Percentiles rank a stretch among this genome's conserved stretches.
Evolutionary conservation across 2,888 invertebrate species (phyloP).

Genomic region (Amiota communis): DNA sequence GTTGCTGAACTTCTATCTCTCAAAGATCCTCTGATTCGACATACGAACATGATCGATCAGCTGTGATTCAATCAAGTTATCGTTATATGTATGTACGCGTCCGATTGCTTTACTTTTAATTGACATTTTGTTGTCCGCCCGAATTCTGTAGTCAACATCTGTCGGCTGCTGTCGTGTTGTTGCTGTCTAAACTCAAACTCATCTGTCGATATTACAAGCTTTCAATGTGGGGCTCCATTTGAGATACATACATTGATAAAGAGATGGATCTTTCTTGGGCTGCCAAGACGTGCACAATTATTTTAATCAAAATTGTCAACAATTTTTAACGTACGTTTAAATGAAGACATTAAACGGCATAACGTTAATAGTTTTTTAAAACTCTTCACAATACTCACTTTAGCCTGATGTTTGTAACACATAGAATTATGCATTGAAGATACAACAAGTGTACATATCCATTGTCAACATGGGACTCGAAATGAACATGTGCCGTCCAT

Average conservation of each 20-base stretch:
- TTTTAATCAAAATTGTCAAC: constrained; percentile 68
- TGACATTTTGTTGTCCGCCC: constrained; percentile 18
- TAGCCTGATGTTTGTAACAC: background rate
- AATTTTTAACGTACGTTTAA: constrained; percentile 55
- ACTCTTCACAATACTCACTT: too few relatives aligned
- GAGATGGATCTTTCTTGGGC: too few relatives aligned
- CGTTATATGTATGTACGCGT: background rate
- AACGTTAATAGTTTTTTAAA: too few relatives aligned
- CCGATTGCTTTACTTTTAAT: constrained; percentile 26
- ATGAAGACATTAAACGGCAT: constrained; percentile 58
- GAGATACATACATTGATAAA: background rate
- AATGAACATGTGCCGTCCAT: too few relatives aligned
- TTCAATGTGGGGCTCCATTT: constrained; percentile 34
- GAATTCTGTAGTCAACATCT: background rate
- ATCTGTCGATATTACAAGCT: constrained; percentile 53
- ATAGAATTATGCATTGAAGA: background rate
- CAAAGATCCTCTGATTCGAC: too few relatives aligned
- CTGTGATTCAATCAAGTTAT: background rate
- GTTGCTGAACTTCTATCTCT: background rate
- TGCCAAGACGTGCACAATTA: constrained; percentile 57
- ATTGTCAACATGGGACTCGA: too few relatives aligned
- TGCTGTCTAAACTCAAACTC: constrained; percentile 53
- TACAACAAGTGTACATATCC: constrained; percentile 5
- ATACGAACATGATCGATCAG: too few relatives aligned
- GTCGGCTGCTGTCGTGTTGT: background rate